These are phyloP conservation scores for Crotalus helleri DNA, from an alignment of 2,113 vertebrate genomes.

Conservation along the genomic window DNA sequence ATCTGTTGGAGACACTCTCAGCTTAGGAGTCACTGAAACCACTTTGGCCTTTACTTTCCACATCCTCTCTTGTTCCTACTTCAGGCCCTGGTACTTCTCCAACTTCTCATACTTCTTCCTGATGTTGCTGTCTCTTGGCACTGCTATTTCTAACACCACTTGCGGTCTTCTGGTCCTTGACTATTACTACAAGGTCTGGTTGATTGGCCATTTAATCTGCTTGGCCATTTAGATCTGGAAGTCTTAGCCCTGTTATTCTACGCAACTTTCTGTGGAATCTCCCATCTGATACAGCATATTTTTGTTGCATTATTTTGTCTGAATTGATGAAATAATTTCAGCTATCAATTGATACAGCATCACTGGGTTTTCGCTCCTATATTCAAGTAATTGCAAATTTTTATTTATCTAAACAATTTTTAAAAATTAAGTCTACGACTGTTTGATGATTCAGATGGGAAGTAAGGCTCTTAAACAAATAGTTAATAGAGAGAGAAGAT, in stretches of 20 bases:
- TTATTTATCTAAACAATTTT: neutral
- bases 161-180: neutral
- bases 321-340: constrained; percentile 37
- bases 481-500: neutral
- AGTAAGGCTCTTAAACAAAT: neutral
- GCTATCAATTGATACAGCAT: neutral
- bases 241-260: neutral
- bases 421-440: neutral
- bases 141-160: neutral
- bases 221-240: neutral
- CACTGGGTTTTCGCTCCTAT: neutral
- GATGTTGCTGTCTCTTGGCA: neutral
- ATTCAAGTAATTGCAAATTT: neutral
- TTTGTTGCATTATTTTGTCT: constrained; percentile 48
- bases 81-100: too few species aligned
- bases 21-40: too few species aligned
- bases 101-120: neutral
- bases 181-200: neutral
- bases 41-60: too few species aligned
- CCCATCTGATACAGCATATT: constrained; percentile 17
- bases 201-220: neutral
- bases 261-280: neutral
- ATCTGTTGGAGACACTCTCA: neutral
- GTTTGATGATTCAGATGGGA: neutral
- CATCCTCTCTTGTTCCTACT: too few species aligned